These are phyloP conservation scores for Leucophenga montana DNA, from an alignment of 2,888 invertebrate genomes.

Conservation along the genomic window DNA sequence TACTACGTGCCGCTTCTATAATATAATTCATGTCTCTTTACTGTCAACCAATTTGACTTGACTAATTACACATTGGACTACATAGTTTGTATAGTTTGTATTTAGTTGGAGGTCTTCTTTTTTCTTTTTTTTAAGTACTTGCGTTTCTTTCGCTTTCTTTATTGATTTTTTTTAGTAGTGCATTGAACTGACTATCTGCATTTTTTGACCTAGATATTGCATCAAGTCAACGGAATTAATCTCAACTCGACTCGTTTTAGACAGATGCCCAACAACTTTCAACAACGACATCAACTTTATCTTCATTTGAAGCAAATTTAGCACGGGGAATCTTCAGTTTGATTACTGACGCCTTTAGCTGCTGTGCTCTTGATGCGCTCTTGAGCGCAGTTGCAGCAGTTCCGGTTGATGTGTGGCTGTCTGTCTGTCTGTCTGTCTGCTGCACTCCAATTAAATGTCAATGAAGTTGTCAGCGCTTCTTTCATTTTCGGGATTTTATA, in stretches of 20 bases:
- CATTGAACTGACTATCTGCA: conserved; percentile 29
- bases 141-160: neutral
- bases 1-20: neutral
- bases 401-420: neutral
- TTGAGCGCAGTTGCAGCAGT: neutral
- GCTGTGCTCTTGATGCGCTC: neutral
- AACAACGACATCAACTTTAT: conserved; percentile 13
- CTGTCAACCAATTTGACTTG: conserved; percentile 3
- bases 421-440: conserved; percentile 2
- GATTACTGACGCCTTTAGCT: neutral
- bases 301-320: neutral
- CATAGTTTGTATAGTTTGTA: conserved; percentile 13
- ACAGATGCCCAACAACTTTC: neutral
- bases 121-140: conserved; percentile 24
- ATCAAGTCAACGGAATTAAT: too few relatives aligned
- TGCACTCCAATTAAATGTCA: conserved; percentile 52
- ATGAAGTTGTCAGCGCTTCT: conserved; percentile 51
- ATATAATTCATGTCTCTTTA: neutral
- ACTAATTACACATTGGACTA: conserved; percentile 15
- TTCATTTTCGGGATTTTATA: neutral
- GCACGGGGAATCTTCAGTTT: neutral
- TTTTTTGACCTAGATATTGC: conserved; percentile 15
- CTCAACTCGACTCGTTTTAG: too few relatives aligned
- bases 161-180: conserved; percentile 27
- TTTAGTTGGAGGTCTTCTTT: conserved; percentile 6